Evolutionary conservation across 2,797 vertebrate species (phyloP), one percentile per base, ranked within the genome.

Genomic region (Pteropus rufus): DNA sequence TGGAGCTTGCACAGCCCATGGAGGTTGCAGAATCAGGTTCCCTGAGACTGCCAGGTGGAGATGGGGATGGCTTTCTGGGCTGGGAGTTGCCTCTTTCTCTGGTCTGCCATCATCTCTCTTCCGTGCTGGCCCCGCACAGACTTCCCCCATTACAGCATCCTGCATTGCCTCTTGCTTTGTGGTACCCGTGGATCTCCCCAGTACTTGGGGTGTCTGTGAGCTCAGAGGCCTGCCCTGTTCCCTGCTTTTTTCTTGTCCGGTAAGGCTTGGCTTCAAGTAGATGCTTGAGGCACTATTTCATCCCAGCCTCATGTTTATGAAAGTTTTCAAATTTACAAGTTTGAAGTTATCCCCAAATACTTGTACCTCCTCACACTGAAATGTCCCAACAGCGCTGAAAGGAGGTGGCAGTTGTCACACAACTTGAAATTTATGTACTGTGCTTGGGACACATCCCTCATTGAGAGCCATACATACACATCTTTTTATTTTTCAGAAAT

Each of bases 391-490:
- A 26, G 58, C 34, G 4, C 7, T 4, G 31, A 16, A 52, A 81
- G 46, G 36, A 65, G 36, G 60, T 24, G 44, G 23, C 16, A 15
- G 19, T 14, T 67, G 60, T 76, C 21, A 5, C 18, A 2, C 0
- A 16, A 16, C 16, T 62, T 29, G 26, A 31, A 62, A 79, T 31
- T 24, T 64, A 0, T 0, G 9, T 14, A 19, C 31, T 44, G 2
- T 18, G 1, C n/a, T 73, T 64, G 70, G 34, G 26, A n/a, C 4
- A 1, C 23, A 3, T 76, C 41, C 16, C 19, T n/a, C n/a, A 49
- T 18, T 2, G 21, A 34, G 36, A 29, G 7, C 26, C 29, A 12
- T 6, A 18, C 2, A 0, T 1, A 10, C 24, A 16, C 3, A 9
- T 31, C 46, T 29, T 58, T 76, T 19, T 21, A 1, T 91, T 41